Base-by-base conservation (phyloP, 2,113 vertebrate genomes). In the Actenoides lindsayi region DNA sequence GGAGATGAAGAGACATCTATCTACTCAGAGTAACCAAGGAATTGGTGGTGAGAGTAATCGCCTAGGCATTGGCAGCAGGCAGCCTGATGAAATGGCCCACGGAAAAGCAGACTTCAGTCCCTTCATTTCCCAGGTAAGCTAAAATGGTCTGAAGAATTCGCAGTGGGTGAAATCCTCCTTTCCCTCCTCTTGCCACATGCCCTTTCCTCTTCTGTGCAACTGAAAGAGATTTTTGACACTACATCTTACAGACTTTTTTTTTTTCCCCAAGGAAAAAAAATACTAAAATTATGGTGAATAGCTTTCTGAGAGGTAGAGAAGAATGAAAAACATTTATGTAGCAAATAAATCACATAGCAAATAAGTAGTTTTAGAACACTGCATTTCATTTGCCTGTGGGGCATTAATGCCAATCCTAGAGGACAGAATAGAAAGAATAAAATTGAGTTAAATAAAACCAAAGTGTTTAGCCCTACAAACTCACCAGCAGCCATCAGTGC, bases 391-490 rank as follows among this genome's bases (percentile, higher is more conserved):
- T 89, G 79, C 79, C 93, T 78, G 54, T 86, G 70, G 89, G 94
- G 67, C 62, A 73, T 90, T 94, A 90, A 87, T 93, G 85, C 59
- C 90, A 91, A 0, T 93, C 85, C 64, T 95, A 53, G 74, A 84
- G 87, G 96, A 95, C 67, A 78, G 46, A 89, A 76, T 12, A 92
- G 91, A 84, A 94, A 73, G 88, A 96, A 83, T 57, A 91, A 88
- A 94, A 94, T 30, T 63, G 87, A 97, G 80, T 94, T 92, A 95
- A 92, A 94, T 78, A 95, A 94, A 96, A 18, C 59, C 71, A 44
- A 96, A 94, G 82, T 83, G 86, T 93, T 97, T 94, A 95, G 87
- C 70, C 90, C 93, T 86, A 91, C 91, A 91, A 91, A 82, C 67
- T 67, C 93, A 90, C 90, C 84, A 90, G 85, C 96, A 95, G 69